Evolutionary conservation across 2,797 vertebrate species (phyloP).

Genomic region (Channa striata): DNA sequence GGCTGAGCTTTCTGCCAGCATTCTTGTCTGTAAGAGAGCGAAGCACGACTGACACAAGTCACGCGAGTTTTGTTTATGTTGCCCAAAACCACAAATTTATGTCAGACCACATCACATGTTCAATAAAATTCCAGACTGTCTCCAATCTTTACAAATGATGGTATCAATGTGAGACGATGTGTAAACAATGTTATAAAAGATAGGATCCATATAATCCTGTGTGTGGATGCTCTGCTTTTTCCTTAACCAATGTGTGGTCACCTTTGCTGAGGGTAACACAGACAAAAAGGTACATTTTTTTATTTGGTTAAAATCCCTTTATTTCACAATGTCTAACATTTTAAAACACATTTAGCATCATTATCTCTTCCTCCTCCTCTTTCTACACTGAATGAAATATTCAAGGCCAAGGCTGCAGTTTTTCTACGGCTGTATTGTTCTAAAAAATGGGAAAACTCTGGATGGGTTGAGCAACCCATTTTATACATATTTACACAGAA

Average conservation of each 20-base stretch:
- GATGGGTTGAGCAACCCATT: too few relatives aligned
- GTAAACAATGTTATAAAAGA: too few relatives aligned
- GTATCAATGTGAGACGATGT: too few relatives aligned
- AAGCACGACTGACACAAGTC: conserved; percentile 7
- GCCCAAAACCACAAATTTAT: conserved; percentile 1
- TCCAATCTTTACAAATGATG: background rate
- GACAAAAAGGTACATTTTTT: background rate
- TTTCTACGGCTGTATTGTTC: too few relatives aligned
- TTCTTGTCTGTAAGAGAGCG: conserved; percentile 6
- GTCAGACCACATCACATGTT: background rate
- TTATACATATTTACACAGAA: too few relatives aligned
- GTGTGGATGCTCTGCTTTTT: background rate
- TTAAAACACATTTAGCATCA: background rate
- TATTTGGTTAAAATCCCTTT: background rate
- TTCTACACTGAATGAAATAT: background rate
- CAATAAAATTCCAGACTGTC: background rate
- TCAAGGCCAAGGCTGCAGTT: background rate
- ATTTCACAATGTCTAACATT: background rate
- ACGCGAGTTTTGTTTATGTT: background rate
- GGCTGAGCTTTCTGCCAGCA: background rate
- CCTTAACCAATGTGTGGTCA: background rate
- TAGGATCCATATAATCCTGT: background rate
- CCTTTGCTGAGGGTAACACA: background rate
- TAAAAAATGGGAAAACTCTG: too few relatives aligned
- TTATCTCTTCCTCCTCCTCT: too few relatives aligned